phyloP scores from a whole-genome alignment of 1,140 invertebrate species.

The Samia ricini region DNA sequence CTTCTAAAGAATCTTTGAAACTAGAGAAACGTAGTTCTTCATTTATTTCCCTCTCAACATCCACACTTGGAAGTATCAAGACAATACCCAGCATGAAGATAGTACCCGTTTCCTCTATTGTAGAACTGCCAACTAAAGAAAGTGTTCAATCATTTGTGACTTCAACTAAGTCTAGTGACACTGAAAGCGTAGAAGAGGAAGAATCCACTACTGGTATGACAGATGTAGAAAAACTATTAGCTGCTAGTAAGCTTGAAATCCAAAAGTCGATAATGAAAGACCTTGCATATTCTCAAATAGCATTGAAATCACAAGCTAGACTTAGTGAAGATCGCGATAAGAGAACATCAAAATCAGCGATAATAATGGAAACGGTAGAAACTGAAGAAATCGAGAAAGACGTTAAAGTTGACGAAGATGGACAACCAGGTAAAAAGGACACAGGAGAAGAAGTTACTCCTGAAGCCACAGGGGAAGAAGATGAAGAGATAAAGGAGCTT shows the following conservation, averaged over 20 bases:
- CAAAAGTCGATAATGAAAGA: constrained; percentile 65
- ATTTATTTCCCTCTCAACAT: constrained; percentile 28
- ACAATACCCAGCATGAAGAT: constrained; percentile 61
- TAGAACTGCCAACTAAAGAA: constrained; percentile 33
- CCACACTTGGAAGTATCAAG: constrained; percentile 48
- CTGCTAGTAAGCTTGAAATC: constrained; percentile 60
- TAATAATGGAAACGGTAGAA: constrained; percentile 28
- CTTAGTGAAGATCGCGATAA: constrained; percentile 26
- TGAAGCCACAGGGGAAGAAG: constrained; percentile 18
- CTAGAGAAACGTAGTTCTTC: constrained; percentile 27
- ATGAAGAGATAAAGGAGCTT: background rate
- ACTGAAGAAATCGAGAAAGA: constrained; percentile 19
- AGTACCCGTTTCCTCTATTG: constrained; percentile 38
- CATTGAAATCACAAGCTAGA: constrained; percentile 37
- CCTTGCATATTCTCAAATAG: constrained; percentile 50
- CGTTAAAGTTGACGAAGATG: constrained; percentile 10
- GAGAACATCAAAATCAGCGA: constrained; percentile 18
- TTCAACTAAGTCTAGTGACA: constrained; percentile 50
- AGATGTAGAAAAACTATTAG: constrained; percentile 53
- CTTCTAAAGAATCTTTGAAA: constrained; percentile 39
- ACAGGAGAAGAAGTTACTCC: constrained; percentile 10
- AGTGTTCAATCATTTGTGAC: constrained; percentile 56
- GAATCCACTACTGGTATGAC: constrained; percentile 30
- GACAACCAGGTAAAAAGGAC: constrained; percentile 15
- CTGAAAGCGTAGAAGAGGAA: constrained; percentile 42